Percentiles rank a stretch among this genome's conserved stretches.
phyloP scores from a whole-genome alignment of 2,113 vertebrate genomes.

The Emydocephalus ijimae region DNA sequence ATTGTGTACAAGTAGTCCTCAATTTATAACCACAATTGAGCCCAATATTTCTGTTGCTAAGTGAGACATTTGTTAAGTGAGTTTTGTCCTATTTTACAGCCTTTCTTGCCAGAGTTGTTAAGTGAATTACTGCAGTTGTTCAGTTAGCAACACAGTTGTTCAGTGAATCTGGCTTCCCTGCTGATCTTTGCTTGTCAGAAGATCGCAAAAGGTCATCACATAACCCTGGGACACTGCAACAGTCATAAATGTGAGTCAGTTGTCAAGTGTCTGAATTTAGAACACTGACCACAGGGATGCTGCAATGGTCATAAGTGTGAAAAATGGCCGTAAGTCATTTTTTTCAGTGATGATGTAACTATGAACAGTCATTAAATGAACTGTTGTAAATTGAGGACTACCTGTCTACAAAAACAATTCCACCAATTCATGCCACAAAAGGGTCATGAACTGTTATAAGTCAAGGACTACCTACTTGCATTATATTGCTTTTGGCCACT shows the following conservation, averaged over 20 bases:
- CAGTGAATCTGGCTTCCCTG: no score
- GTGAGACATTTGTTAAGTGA: background rate
- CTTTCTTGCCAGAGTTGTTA: background rate
- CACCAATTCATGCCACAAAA: no score
- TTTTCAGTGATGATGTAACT: background rate
- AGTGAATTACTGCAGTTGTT: background rate
- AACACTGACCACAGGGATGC: background rate
- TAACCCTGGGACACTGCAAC: background rate
- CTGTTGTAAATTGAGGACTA: background rate
- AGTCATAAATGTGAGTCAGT: background rate
- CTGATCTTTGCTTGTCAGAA: background rate
- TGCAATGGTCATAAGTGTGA: background rate
- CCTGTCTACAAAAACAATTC: background rate
- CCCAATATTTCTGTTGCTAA: background rate
- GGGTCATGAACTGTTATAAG: background rate
- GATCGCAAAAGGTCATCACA: background rate
- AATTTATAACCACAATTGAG: background rate
- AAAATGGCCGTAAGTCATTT: background rate
- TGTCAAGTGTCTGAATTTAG: background rate
- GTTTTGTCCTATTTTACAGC: background rate
- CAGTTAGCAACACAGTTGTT: background rate
- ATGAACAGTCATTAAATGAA: background rate
- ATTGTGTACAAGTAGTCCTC: background rate
- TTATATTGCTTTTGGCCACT: background rate
- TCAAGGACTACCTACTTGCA: background rate